Evolutionary conservation across 2,888 invertebrate genomes (phyloP).

Genomic region (Rhynchonema sp.): DNA sequence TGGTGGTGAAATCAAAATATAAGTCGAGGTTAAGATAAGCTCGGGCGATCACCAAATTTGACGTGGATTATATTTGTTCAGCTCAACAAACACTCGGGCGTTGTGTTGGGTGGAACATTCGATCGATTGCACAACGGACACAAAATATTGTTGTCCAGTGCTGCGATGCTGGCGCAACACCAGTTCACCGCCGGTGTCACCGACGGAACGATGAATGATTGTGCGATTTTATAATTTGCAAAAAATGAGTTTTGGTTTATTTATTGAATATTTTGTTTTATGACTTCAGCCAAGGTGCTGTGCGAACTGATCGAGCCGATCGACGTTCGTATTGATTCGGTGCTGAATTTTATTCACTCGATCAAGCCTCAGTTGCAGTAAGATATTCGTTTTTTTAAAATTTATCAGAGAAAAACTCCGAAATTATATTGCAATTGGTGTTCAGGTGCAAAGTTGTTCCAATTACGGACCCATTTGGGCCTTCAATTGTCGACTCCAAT

Average conservation of each 20-base stretch:
- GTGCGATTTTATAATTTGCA: constrained; percentile 42
- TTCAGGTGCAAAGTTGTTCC: constrained; percentile 51
- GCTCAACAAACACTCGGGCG: no score
- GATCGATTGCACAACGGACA: constrained; percentile 85
- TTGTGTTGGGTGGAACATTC: constrained; percentile 85
- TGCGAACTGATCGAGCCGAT: constrained; percentile 74
- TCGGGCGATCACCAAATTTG: no score
- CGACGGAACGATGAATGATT: constrained; percentile 60
- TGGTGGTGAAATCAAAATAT: no score
- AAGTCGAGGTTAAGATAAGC: no score
- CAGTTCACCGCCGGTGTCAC: constrained; percentile 77
- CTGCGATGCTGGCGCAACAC: constrained; percentile 52
- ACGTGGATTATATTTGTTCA: no score
- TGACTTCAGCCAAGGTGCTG: constrained; percentile 51
- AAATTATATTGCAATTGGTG: neutral
- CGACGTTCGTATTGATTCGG: constrained; percentile 47
- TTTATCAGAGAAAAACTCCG: no score
- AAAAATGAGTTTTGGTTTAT: neutral
- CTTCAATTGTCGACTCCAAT: constrained; percentile 46
- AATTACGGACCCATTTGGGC: constrained; percentile 76
- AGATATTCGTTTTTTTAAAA: neutral
- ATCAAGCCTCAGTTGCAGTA: constrained; percentile 49
- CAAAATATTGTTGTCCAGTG: constrained; percentile 71
- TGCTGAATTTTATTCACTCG: constrained; percentile 57
- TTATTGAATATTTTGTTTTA: neutral